Percentiles rank a stretch among this genome's conserved stretches.
Conservation (phyloP, 2,797 vertebrate species). For the Protosalanx chinensis region DNA sequence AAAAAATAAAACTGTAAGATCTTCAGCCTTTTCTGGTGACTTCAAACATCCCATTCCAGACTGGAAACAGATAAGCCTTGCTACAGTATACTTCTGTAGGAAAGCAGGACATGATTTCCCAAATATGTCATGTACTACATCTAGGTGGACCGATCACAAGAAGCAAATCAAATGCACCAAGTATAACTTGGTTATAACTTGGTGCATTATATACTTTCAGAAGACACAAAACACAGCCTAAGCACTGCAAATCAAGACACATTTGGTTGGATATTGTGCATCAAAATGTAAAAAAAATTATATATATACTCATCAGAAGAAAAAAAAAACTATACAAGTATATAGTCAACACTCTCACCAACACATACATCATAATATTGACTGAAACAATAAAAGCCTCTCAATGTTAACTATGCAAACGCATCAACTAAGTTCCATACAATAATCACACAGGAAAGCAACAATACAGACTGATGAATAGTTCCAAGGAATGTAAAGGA, state of each 20-base stretch:
- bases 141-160: too few relatives aligned
- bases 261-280: constrained; percentile 49
- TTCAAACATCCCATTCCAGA: neutral
- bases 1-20: constrained; percentile 4
- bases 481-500: neutral
- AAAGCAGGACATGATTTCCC: neutral
- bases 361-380: neutral
- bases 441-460: neutral
- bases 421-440: neutral
- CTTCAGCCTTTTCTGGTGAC: neutral
- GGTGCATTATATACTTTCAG: neutral
- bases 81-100: neutral
- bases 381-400: neutral
- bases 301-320: constrained; percentile 1
- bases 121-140: too few relatives aligned
- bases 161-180: neutral
- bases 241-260: constrained; percentile 62
- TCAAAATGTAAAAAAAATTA: constrained; percentile 38
- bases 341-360: neutral
- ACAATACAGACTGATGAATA: neutral
- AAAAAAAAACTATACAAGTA: constrained; percentile 38
- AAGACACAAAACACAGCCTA: constrained; percentile 2
- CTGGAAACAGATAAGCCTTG: neutral
- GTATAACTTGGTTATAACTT: neutral
- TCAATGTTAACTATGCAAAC: neutral